These are phyloP conservation scores for Ladona fulva DNA, from an alignment of 1,140 invertebrate species.

Conservation along the genomic window DNA sequence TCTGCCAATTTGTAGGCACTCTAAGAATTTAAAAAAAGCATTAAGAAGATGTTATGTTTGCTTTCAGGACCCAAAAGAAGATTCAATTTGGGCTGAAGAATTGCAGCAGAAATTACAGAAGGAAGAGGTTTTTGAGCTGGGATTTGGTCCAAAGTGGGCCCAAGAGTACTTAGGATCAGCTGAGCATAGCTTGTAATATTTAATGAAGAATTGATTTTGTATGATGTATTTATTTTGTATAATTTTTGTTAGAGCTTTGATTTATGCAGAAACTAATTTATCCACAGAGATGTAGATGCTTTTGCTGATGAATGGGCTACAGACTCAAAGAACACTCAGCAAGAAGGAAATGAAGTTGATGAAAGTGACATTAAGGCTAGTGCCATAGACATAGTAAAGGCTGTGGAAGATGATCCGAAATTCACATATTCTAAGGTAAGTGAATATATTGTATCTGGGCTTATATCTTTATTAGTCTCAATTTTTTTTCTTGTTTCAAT, in stretches of 20 bases:
- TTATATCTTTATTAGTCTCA: too few species aligned
- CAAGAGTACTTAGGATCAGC: conserved; percentile 49
- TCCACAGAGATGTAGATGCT: neutral
- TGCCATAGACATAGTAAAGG: conserved; percentile 27
- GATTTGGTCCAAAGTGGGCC: conserved; percentile 45
- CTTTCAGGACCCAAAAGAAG: conserved; percentile 29
- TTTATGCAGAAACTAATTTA: neutral
- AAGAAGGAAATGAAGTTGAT: neutral
- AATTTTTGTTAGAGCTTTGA: neutral
- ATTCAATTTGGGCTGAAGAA: conserved; percentile 34
- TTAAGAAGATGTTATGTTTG: conserved; percentile 6
- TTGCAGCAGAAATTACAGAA: conserved; percentile 12
- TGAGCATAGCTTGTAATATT: conserved; percentile 29
- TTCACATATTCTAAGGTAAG: conserved; percentile 56
- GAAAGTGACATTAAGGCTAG: neutral
- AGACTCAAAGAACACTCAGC: conserved; percentile 23
- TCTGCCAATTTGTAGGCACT: too few species aligned
- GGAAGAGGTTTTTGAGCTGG: conserved; percentile 36
- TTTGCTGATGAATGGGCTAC: conserved; percentile 28
- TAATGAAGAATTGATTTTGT: neutral
- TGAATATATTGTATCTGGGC: neutral
- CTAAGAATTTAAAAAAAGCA: too few species aligned
- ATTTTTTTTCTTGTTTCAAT: too few species aligned
- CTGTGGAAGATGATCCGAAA: conserved; percentile 54
- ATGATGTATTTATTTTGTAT: neutral